Base-by-base conservation (phyloP, 1,140 invertebrate species). In the Drosophila melanica region DNA sequence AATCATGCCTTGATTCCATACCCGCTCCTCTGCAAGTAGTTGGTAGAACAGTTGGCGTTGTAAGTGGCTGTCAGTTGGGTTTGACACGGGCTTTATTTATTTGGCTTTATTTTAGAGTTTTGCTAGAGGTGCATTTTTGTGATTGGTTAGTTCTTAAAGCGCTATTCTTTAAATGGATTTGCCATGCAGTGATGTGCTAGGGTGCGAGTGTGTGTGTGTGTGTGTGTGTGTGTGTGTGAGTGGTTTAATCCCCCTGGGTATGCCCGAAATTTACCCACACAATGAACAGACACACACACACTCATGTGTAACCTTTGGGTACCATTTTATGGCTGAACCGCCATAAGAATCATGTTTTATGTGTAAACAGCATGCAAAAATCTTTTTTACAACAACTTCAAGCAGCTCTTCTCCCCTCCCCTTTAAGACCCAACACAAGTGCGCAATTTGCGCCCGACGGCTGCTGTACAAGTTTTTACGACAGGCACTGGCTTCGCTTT, bases 1-100 rank as follows among this genome's bases (percentile, higher is more conserved):
- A 77, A 87, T 92, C 91, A 90, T 92, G 90, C 90, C 91, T 87
- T 92, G 91, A 91, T 90, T 92, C 91, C 91, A 92, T 91, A 90
- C 90, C 91, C 90, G 91, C 91, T 92, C 91, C 91, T 91, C 91
- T 92, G 86, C 55, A 81, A 77, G 51, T 67, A 85, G 66, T 77
- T 60, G 5, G 48, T 47, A 72, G 5, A 63, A 48, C 20, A 47
- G 14, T 44, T 33, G 18, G 30, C 60, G 12, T 33, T 48, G 37
- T 60, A 54, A 68, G 41, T 58, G 50, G 10, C 41, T 53, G 48
- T 50, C 44, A 42, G 35, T 47, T 42, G n/a, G 27, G 33, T 53
- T 51, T 35, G 35, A 41, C 68, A 51, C 35, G 59, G 39, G 33
- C 12, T 11, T 48, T 48, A 27, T 55, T 35, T 35, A 35, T 9